Evolutionary conservation across 37 sponge, comb jelly and placozoan genomes (phyloP).

Genomic region (Cladorhizidae sp.): DNA sequence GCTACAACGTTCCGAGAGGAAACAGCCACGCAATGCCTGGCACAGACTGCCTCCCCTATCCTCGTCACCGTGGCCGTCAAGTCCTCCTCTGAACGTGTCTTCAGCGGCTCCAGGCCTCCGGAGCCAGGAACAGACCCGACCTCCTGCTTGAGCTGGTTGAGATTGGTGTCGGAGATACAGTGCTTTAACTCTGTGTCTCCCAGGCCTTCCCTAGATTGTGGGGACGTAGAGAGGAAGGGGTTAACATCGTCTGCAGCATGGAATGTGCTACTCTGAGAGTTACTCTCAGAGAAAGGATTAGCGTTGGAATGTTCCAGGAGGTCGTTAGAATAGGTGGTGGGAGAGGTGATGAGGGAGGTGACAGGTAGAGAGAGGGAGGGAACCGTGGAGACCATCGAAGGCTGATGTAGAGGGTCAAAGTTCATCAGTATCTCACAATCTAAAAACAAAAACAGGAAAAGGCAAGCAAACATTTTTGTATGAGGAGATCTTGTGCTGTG

Average conservation of each 20-base stretch:
- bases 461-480: no score
- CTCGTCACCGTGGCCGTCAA: not conserved
- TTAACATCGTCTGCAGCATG: not conserved
- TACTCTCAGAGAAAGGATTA: not conserved
- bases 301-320: not conserved
- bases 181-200: constrained; percentile 11
- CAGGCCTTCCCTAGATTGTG: not conserved
- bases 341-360: no score
- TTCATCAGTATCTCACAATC: constrained; percentile 37
- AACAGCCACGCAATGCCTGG: constrained; percentile 11
- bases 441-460: not conserved
- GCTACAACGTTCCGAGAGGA: not conserved
- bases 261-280: constrained; percentile 6
- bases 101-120: not conserved
- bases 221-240: constrained; percentile 15
- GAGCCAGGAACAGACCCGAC: not conserved
- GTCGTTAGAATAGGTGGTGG: not conserved
- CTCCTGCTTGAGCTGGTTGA: constrained; percentile 8
- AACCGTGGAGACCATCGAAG: no score
- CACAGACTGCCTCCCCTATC: not conserved
- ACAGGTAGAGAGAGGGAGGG: not conserved
- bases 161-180: constrained; percentile 44
- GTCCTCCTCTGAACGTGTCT: constrained; percentile 22
- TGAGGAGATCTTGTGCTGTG: no score
- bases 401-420: constrained; percentile 48